Percentiles rank a stretch among this genome's conserved stretches.
phyloP scores from a whole-genome alignment of 92 coral and sea anemone genomes.

The Diadumene lineata region DNA sequence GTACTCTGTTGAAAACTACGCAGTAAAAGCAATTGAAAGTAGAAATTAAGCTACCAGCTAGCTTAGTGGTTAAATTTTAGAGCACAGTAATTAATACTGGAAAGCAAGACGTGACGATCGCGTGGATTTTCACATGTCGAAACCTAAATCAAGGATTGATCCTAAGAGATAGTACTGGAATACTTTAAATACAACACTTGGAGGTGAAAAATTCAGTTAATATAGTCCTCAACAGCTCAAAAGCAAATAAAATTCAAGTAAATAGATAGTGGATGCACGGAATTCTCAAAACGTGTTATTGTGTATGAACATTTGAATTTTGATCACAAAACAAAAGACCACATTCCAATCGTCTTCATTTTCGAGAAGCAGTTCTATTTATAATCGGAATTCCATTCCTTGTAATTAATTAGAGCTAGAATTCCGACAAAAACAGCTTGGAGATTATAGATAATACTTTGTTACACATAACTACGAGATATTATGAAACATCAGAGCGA shows the following conservation, averaged over 20 bases:
- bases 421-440: constrained; percentile 3
- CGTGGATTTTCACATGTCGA: neutral
- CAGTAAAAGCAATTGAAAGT: neutral
- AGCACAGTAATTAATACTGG: neutral
- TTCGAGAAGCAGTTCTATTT: constrained; percentile 20
- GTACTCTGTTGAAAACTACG: constrained; percentile 1
- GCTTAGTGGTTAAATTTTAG: neutral
- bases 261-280: neutral
- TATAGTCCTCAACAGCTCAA: neutral
- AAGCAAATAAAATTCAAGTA: constrained; percentile 25
- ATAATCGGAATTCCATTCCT: constrained; percentile 15
- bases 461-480: constrained; percentile 8
- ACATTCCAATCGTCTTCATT: constrained; percentile 41
- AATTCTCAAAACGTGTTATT: constrained; percentile 13
- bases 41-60: neutral
- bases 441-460: constrained; percentile 3
- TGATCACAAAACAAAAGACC: constrained; percentile 29
- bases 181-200: neutral
- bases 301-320: constrained; percentile 35
- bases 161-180: neutral
- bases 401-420: neutral
- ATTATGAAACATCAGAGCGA: neutral
- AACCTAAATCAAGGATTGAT: neutral
- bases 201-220: neutral
- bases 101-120: neutral